Evolutionary conservation across 35 echinoderm and acorn worm genomes (phyloP), one percentile per base, ranked within the genome.

Genomic region (Ptychodera flava): DNA sequence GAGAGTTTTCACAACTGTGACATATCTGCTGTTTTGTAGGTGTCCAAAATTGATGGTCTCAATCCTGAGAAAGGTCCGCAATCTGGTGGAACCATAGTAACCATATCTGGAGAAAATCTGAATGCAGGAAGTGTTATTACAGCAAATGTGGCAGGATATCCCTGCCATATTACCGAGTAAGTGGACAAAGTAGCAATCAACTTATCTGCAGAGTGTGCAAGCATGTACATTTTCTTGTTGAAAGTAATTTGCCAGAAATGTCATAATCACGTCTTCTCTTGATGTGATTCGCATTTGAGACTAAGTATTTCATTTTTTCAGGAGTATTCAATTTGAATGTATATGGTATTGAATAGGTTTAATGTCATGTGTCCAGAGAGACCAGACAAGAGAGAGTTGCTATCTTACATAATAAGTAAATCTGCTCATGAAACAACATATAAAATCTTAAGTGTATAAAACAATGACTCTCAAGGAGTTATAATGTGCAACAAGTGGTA

Each of bases 151-250:
- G 87, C 22, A 15, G 75, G 79, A 1, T 35, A 33, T 28, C 22
- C 77, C 1, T 92, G 91, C 37, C 31, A 92, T 6, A 88, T 84
- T 32, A 80, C 85, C 14, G 85, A 82, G 91, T 92, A 75, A 81
- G 86, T 64, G n/a, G n/a, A n/a, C 45, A 64, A 64, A 64, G 6
- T 64, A 12, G 22, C 22, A 64, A 64, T 64, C 22, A 12, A 64
- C 6, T 12, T n/a, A n/a, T n/a, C n/a, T n/a, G n/a, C n/a, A n/a
- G n/a, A n/a, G n/a, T n/a, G n/a, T n/a, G n/a, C n/a, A n/a, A n/a
- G n/a, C n/a, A n/a, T n/a, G n/a, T n/a, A n/a, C n/a, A n/a, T n/a
- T n/a, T n/a, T n/a, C n/a, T n/a, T n/a, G n/a, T n/a, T n/a, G n/a
- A n/a, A n/a, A n/a, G n/a, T n/a, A n/a, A n/a, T n/a, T n/a, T n/a